phyloP scores from a whole-genome alignment of 1,140 invertebrate species.

The Brachionus sp. region DNA sequence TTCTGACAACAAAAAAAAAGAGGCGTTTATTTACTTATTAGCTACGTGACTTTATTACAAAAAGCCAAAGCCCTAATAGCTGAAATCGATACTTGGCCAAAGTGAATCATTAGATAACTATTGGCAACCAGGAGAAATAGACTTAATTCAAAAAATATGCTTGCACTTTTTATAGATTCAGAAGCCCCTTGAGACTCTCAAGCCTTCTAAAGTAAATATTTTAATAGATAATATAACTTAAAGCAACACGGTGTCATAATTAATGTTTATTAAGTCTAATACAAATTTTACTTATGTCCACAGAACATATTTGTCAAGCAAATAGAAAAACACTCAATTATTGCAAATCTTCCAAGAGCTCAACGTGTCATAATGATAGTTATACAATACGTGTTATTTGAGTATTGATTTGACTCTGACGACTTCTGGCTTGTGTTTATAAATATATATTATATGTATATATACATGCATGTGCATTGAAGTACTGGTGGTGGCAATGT shows the following conservation, averaged over 20 bases:
- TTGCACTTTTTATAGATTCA: background rate
- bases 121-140: background rate
- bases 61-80: background rate
- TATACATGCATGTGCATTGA: background rate
- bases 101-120: constrained; percentile 4
- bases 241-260: constrained; percentile 22
- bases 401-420: constrained; percentile 5
- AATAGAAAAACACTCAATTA: constrained; percentile 40
- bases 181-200: background rate
- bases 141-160: background rate
- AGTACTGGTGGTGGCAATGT: background rate
- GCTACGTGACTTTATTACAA: background rate
- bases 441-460: background rate
- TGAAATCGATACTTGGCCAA: background rate
- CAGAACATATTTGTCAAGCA: background rate
- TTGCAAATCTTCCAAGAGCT: constrained; percentile 12
- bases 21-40: background rate
- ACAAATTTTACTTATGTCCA: background rate
- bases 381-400: constrained; percentile 3
- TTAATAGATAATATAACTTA: constrained; percentile 22
- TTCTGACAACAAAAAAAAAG: background rate
- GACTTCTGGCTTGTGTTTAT: background rate
- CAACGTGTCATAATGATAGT: constrained; percentile 30
- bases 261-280: constrained; percentile 24
- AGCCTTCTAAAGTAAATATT: background rate